Conservation (phyloP, 2,113 vertebrate species). For the Lontra canadensis region DNA sequence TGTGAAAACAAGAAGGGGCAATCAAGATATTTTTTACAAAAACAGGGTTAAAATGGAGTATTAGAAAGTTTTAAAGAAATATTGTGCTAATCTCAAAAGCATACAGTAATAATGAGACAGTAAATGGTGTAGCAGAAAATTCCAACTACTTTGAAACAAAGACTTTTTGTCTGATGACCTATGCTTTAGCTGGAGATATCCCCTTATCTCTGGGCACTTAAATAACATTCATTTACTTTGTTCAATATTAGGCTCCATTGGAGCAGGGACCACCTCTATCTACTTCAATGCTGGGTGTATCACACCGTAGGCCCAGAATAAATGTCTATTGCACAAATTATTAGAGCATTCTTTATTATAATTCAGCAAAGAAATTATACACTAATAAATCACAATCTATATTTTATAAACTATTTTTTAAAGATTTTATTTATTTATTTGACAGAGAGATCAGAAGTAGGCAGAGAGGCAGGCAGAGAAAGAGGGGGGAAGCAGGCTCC, state of each 20-base stretch:
- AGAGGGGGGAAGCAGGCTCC: too few relatives aligned
- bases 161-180: not conserved
- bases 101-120: not conserved
- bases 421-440: too few relatives aligned
- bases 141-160: not conserved
- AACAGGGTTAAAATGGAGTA: not conserved
- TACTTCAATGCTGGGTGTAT: not conserved
- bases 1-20: not conserved
- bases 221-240: not conserved
- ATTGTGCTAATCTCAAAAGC: not conserved
- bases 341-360: not conserved
- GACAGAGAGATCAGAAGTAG: too few relatives aligned
- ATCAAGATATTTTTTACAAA: not conserved
- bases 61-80: not conserved
- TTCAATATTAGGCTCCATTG: rapidly evolving
- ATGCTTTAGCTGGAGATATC: not conserved
- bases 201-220: not conserved
- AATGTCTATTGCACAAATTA: not conserved
- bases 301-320: not conserved
- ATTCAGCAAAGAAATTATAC: not conserved
- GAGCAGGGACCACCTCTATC: not conserved
- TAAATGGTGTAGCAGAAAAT: not conserved
- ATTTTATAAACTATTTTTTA: not conserved
- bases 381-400: not conserved
- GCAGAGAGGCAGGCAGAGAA: too few relatives aligned